phyloP scores from a whole-genome alignment of 2,888 invertebrate species.

The Melikaiella ostensackeni region DNA sequence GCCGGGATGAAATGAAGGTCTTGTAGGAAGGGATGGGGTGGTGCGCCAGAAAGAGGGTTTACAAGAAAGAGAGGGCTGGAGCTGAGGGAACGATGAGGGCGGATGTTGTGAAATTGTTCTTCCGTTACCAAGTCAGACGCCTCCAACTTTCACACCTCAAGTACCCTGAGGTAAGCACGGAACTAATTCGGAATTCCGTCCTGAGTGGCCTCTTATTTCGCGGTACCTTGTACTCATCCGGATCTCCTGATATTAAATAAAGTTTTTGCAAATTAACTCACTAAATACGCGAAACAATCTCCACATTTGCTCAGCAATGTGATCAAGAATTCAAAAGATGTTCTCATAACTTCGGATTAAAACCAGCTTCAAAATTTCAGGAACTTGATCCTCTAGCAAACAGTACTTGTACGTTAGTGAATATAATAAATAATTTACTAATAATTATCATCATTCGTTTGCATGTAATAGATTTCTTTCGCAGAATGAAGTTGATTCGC shows the following conservation, averaged over 20 bases:
- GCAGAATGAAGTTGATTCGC: no score
- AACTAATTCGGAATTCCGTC: conserved; percentile 70
- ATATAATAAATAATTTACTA: no score
- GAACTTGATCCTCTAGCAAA: no score
- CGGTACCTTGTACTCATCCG: conserved; percentile 63
- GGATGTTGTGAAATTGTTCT: conserved; percentile 72
- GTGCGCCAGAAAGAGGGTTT: conserved; percentile 1
- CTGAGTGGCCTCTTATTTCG: conserved; percentile 69
- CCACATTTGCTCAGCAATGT: background rate
- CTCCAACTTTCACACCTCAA: conserved; percentile 71
- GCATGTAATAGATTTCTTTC: no score
- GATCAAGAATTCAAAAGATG: background rate
- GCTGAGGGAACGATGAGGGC: conserved; percentile 58
- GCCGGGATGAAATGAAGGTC: conserved; percentile 58
- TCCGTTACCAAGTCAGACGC: conserved; percentile 69
- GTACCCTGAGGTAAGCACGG: conserved; percentile 67
- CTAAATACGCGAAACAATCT: conserved; percentile 8
- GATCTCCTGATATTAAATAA: conserved; percentile 60
- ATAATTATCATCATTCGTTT: no score
- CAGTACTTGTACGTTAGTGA: no score
- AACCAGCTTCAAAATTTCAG: background rate
- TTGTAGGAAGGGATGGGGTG: conserved; percentile 45
- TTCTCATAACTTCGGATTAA: background rate
- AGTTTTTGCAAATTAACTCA: conserved; percentile 45
- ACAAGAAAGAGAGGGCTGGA: conserved; percentile 30